Evolutionary conservation across 2,797 vertebrate genomes (phyloP).

Genomic region (Sylvilagus floridanus): DNA sequence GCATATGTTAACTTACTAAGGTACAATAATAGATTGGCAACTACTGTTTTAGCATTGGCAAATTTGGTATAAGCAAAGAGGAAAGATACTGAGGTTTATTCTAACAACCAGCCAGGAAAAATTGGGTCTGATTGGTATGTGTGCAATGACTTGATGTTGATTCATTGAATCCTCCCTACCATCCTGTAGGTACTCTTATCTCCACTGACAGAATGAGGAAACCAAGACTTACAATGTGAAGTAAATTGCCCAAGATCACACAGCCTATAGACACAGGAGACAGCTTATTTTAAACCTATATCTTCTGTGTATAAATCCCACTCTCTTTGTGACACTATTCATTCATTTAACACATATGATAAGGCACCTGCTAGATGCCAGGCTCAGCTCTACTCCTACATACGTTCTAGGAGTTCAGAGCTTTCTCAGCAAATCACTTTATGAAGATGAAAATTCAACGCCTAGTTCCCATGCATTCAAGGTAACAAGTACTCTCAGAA

Average conservation of each 20-base stretch:
- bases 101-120: slow-evolving; percentile 83
- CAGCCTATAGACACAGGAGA: neutral
- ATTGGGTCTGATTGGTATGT: slow-evolving; percentile 74
- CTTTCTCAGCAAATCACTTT: neutral
- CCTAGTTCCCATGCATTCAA: neutral
- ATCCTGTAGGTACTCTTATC: neutral
- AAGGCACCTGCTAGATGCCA: neutral
- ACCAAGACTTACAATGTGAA: neutral
- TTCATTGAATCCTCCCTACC: neutral
- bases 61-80: slow-evolving; percentile 91
- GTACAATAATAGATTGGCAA: slow-evolving; percentile 93
- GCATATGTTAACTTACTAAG: slow-evolving; percentile 94
- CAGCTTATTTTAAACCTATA: neutral
- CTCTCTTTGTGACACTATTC: neutral
- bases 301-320: neutral
- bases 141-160: neutral
- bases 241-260: neutral
- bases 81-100: slow-evolving; percentile 91
- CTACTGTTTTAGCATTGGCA: slow-evolving; percentile 93
- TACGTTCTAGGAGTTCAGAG: neutral
- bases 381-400: neutral
- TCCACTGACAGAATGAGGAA: neutral
- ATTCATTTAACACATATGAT: neutral
- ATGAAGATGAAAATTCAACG: neutral
- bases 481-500: neutral